Evolutionary conservation across 2,113 vertebrate species (phyloP).

Genomic region (Myotis davidii): DNA sequence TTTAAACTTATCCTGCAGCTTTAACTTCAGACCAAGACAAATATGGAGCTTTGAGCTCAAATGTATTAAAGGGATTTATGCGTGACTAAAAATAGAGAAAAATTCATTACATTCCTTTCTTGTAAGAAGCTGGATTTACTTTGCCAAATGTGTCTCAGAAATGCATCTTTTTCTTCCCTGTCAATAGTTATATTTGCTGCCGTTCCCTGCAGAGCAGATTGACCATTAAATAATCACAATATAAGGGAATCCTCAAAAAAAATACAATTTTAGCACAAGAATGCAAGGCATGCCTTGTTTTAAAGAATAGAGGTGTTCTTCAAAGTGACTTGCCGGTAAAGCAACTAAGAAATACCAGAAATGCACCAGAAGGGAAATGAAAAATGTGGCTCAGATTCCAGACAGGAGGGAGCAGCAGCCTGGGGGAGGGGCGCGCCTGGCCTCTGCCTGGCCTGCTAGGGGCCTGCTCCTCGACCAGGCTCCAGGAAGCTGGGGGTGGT

Average conservation of each 20-base stretch:
- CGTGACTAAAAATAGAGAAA: conserved; percentile 77
- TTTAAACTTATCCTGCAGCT: conserved; percentile 49
- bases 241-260: conserved; percentile 59
- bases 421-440: not conserved
- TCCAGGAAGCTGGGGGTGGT: not conserved
- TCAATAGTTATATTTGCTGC: conserved; percentile 64
- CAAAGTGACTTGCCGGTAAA: conserved; percentile 61
- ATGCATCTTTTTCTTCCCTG: conserved; percentile 11
- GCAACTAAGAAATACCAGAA: conserved; percentile 61
- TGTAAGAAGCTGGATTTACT: conserved; percentile 68
- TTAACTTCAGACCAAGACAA: conserved; percentile 66
- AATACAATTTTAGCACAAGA: conserved; percentile 37
- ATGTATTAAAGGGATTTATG: conserved; percentile 77
- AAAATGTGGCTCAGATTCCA: conserved; percentile 9
- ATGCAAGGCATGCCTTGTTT: not conserved
- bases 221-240: conserved; percentile 62
- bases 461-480: not conserved
- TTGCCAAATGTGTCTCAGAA: conserved; percentile 75
- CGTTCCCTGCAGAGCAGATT: conserved; percentile 45
- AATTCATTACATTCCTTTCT: conserved; percentile 79
- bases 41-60: conserved; percentile 70
- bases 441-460: not conserved
- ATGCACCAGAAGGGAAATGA: conserved; percentile 45
- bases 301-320: conserved; percentile 52
- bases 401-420: not conserved